A percentile compares a stretch with the other conserved stretches of the same genome.
Conservation (phyloP, 2,113 vertebrate genomes). For the Xenopus borealis region DNA sequence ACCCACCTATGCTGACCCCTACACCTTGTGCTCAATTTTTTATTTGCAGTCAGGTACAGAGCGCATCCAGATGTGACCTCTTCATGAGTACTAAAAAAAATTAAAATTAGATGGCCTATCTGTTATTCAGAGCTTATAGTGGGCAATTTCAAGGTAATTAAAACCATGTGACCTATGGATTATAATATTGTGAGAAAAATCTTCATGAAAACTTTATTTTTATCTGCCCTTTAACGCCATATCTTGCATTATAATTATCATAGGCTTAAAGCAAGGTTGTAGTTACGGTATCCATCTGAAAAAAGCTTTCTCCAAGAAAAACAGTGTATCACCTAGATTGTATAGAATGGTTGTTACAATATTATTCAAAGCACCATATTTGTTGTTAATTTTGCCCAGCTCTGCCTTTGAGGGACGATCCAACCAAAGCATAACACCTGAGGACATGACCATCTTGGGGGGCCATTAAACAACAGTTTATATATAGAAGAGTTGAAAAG, state of each 20-base stretch:
- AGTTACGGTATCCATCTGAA: not conserved
- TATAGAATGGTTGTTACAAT: slow-evolving; percentile 15
- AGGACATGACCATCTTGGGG: too few species aligned
- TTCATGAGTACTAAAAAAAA: too few species aligned
- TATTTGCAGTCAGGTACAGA: too few species aligned
- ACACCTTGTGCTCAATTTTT: too few species aligned
- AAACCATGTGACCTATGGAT: not conserved
- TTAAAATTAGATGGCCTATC: too few species aligned
- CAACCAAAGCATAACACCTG: too few species aligned
- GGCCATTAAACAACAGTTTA: too few species aligned
- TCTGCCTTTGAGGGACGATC: too few species aligned
- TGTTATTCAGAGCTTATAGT: not conserved
- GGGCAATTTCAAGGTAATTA: not conserved
- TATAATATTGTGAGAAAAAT: not conserved
- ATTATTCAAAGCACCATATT: slow-evolving; percentile 50
- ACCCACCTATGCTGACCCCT: too few species aligned
- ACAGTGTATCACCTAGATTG: slow-evolving; percentile 31
- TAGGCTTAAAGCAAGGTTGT: not conserved
- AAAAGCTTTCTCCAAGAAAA: slow-evolving; percentile 25
- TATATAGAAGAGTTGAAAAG: too few species aligned
- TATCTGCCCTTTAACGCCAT: not conserved
- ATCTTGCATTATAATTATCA: not conserved
- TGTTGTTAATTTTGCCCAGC: slow-evolving; percentile 45
- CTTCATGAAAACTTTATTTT: not conserved
- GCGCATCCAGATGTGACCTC: too few species aligned